Evolutionary conservation across 2,888 invertebrate genomes (phyloP).

Genomic region (Lasioglossum zephyrum): DNA sequence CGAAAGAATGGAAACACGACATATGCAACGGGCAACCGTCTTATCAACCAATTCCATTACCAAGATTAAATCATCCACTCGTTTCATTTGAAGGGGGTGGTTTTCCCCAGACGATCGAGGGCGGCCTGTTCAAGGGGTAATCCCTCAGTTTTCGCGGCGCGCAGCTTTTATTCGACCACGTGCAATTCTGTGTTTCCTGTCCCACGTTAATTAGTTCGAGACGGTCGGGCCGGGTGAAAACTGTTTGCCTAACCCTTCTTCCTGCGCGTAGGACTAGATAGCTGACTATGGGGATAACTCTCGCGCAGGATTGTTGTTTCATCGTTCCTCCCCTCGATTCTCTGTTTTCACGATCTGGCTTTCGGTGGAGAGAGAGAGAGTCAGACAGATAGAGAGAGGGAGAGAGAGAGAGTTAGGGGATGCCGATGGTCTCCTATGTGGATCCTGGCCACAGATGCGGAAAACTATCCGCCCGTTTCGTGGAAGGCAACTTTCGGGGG

Average conservation of each 20-base stretch:
- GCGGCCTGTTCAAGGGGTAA: slow-evolving; percentile 33
- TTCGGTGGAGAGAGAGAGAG: neutral
- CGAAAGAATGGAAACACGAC: neutral
- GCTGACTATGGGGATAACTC: slow-evolving; percentile 70
- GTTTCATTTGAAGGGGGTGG: slow-evolving; percentile 23
- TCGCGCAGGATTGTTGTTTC: slow-evolving; percentile 78
- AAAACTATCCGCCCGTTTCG: slow-evolving; percentile 69
- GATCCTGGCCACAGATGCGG: slow-evolving; percentile 76
- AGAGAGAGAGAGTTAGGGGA: slow-evolving; percentile 38
- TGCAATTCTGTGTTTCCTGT: slow-evolving; percentile 51
- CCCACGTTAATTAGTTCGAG: slow-evolving; percentile 82
- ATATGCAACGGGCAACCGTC: neutral
- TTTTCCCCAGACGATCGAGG: slow-evolving; percentile 35
- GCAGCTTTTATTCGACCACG: slow-evolving; percentile 55
- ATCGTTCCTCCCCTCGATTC: slow-evolving; percentile 46
- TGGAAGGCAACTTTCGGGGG: slow-evolving; percentile 38
- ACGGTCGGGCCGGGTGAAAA: slow-evolving; percentile 75
- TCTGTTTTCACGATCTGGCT: slow-evolving; percentile 14
- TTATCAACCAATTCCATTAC: slow-evolving; percentile 52
- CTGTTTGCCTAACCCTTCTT: slow-evolving; percentile 79
- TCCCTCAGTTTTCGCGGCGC: slow-evolving; percentile 55
- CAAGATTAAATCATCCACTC: slow-evolving; percentile 53
- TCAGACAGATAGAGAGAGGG: neutral
- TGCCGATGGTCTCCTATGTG: slow-evolving; percentile 55
- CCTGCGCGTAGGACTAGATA: slow-evolving; percentile 60